phyloP scores from a whole-genome alignment of 2,113 vertebrate genomes.

The Labrus mixtus region DNA sequence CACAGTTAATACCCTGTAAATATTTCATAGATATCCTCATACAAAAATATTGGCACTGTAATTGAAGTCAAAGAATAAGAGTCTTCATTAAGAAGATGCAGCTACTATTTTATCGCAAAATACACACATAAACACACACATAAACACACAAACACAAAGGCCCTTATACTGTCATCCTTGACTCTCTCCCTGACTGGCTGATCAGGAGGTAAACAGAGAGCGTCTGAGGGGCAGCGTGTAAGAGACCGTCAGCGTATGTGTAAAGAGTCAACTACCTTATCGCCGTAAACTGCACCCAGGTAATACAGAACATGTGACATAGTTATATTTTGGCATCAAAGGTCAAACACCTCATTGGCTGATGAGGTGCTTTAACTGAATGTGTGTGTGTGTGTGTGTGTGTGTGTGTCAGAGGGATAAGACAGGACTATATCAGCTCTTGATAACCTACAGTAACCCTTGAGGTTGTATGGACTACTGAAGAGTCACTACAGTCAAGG shows the following conservation, averaged over 20 bases:
- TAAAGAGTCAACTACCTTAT: conserved; percentile 13
- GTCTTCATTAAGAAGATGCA: background rate
- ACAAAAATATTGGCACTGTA: background rate
- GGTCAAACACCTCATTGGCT: conserved; percentile 51
- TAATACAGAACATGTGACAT: background rate
- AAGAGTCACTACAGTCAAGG: conserved; percentile 7
- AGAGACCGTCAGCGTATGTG: background rate
- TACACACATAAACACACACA: background rate
- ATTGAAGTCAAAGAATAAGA: conserved; percentile 5
- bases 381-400: conserved; percentile 3
- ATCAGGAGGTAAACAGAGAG: conserved; percentile 65
- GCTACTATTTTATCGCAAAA: background rate
- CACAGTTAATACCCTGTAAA: background rate
- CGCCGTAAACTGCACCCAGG: conserved; percentile 20
- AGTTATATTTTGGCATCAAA: conserved; percentile 42
- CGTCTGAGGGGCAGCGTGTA: background rate
- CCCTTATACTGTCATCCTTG: conserved; percentile 8
- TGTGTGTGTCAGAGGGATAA: conserved; percentile 24
- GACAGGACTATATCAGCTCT: conserved; percentile 12
- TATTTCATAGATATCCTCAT: background rate
- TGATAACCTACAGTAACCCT: conserved; percentile 70
- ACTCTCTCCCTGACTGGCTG: conserved; percentile 68
- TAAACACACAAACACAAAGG: background rate
- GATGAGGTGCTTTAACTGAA: conserved; percentile 43
- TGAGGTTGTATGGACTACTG: background rate